Base-by-base conservation (phyloP, 2,888 invertebrate genomes). In the Yponomeuta sedellus region DNA sequence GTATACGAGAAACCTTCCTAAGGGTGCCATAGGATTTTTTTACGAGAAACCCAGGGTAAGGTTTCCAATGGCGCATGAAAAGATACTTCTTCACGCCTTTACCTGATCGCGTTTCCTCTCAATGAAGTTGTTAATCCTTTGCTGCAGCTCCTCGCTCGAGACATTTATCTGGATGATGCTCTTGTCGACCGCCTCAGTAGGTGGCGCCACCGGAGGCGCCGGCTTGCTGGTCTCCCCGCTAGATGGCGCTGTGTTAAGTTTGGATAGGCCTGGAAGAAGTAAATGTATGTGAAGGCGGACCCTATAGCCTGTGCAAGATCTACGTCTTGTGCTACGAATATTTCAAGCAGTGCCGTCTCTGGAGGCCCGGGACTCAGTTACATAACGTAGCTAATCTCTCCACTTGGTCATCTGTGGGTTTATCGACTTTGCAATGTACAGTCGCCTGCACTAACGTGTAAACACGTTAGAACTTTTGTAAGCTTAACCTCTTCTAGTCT, bases 61-160 rank as follows among this genome's bases (percentile, higher is more conserved):
- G 34, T 34, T 34, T 34, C 34, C 34, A 34, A 34, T 52, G 5
- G 6, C 16, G 44, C 44, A 52, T n/a, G 4, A 44, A 52, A 52
- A 34, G 56, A 2, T 19, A 19, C 20, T 5, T n/a, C 1, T 8
- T 20, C 3, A 20, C 8, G 0, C n/a, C 8, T n/a, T 63, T 44
- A 62, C 87, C 86, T 96, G 96, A 68, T 93, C 92, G 44, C 96
- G 92, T 85, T 97, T 97, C 70, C 94, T 92, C 71, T 94, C 92
- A 52, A 96, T 94, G 74, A 96, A 97, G 74, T 94, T 94, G 69
- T 93, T 87, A 70, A 97, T 96, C 65, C 97, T 92, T 66, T 93
- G 89, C 67, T 94, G 86, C 2, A 96, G 78, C 76, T 96, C 96
- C 28, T 92, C 90, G 69, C 92, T 92, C 1, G 92, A 88, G 0